Evolutionary conservation across 1,140 invertebrate genomes (phyloP).

Genomic region (Ridgeia piscesae): DNA sequence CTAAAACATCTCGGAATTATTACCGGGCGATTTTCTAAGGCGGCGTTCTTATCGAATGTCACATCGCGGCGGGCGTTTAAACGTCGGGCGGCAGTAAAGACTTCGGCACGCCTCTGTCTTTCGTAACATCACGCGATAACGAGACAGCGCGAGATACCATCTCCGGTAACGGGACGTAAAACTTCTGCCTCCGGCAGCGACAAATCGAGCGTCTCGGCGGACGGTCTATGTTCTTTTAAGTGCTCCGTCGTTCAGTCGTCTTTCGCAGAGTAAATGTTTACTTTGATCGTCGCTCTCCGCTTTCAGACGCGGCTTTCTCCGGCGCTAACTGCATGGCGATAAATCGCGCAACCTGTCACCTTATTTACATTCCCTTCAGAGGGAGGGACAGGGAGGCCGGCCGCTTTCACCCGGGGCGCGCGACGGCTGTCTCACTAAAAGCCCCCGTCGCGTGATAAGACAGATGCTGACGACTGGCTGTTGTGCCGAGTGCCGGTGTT

Average conservation of each 20-base stretch:
- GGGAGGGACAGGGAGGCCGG: no score
- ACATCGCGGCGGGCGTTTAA: background rate
- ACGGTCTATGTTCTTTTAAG: background rate
- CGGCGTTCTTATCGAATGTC: background rate
- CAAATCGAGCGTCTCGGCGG: background rate
- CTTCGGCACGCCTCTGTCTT: background rate
- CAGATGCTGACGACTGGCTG: background rate
- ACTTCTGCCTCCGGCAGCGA: background rate
- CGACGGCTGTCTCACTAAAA: background rate
- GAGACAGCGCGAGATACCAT: constrained; percentile 3
- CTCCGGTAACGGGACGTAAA: background rate
- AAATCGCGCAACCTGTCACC: background rate
- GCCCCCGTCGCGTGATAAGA: background rate
- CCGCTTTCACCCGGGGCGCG: background rate
- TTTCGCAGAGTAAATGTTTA: background rate
- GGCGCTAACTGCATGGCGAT: background rate
- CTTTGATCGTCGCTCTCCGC: background rate
- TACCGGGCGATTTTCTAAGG: background rate
- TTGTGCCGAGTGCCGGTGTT: background rate
- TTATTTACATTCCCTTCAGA: background rate
- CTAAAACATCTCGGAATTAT: background rate
- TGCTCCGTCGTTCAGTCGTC: background rate
- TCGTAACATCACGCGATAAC: background rate
- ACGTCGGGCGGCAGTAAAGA: background rate
- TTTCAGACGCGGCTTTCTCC: background rate